Conservation (phyloP, 1,140 invertebrate species). For the Homarus americanus region DNA sequence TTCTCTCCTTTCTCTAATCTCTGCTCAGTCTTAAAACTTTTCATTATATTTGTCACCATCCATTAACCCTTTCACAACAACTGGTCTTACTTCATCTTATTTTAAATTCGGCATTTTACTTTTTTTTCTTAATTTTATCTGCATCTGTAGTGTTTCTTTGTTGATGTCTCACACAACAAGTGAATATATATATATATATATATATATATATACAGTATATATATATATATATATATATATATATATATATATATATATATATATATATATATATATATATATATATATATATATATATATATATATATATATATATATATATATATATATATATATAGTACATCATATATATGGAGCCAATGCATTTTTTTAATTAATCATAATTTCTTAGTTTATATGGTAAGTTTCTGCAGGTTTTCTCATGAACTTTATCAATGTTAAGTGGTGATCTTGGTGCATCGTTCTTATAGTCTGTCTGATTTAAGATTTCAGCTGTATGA, state of each 20-base stretch:
- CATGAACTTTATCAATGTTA: too few relatives aligned
- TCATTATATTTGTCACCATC: constrained; percentile 2
- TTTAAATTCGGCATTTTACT: not conserved
- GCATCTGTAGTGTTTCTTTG: not conserved
- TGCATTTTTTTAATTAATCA: too few relatives aligned
- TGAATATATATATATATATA: not conserved
- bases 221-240: not conserved
- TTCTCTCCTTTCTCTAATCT: not conserved
- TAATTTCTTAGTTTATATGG: too few relatives aligned
- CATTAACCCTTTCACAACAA: not conserved
- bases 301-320: constrained; percentile 11
- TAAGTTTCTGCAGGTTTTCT: too few relatives aligned
- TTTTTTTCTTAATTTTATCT: not conserved
- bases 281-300: constrained; percentile 18
- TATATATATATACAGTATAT: not conserved
- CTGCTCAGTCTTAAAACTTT: constrained; percentile 2
- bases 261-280: constrained; percentile 24
- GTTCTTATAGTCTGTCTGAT: too few relatives aligned
- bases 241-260: constrained; percentile 18
- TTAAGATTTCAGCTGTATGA: too few relatives aligned
- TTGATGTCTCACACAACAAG: too few relatives aligned
- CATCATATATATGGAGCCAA: not conserved
- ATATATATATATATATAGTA: constrained; percentile 41
- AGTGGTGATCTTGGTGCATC: too few relatives aligned
- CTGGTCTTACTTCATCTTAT: not conserved